Conservation (phyloP, 2,888 invertebrate species). For the Sisyra terminalis region DNA sequence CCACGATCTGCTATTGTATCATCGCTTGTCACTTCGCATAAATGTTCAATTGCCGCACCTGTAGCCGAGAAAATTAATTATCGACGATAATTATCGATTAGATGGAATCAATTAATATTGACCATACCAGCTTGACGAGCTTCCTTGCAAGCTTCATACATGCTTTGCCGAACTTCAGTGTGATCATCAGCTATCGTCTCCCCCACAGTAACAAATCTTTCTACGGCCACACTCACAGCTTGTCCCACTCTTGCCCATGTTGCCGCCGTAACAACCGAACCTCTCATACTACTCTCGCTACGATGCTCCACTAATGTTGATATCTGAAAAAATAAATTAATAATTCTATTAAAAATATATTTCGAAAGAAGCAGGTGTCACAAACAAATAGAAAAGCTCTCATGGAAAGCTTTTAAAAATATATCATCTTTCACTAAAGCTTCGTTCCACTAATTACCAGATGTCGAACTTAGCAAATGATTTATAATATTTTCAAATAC, state of each 20-base stretch:
- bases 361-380: too few species aligned
- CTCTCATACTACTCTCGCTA: conserved; percentile 31
- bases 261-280: conserved; percentile 46
- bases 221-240: conserved; percentile 91
- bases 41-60: conserved; percentile 85
- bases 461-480: too few species aligned
- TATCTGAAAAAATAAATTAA: conserved; percentile 47
- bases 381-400: too few species aligned
- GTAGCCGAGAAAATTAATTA: conserved; percentile 15
- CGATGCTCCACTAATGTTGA: conserved; percentile 79
- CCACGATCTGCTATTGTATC: conserved; percentile 41
- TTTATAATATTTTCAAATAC: too few species aligned
- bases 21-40: conserved; percentile 65
- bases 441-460: too few species aligned
- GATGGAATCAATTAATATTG: neutral
- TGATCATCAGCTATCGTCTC: conserved; percentile 98
- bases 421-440: too few species aligned
- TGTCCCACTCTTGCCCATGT: conserved; percentile 87
- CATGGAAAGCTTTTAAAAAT: too few species aligned
- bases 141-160: conserved; percentile 97
- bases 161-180: conserved; percentile 89
- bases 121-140: conserved; percentile 79
- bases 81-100: neutral
- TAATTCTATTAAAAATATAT: too few species aligned
- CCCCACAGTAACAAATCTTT: conserved; percentile 94